Evolutionary conservation across 2,797 vertebrate species (phyloP), one percentile per base, ranked within the genome.

Genomic region (Acipenser transmontanus): DNA sequence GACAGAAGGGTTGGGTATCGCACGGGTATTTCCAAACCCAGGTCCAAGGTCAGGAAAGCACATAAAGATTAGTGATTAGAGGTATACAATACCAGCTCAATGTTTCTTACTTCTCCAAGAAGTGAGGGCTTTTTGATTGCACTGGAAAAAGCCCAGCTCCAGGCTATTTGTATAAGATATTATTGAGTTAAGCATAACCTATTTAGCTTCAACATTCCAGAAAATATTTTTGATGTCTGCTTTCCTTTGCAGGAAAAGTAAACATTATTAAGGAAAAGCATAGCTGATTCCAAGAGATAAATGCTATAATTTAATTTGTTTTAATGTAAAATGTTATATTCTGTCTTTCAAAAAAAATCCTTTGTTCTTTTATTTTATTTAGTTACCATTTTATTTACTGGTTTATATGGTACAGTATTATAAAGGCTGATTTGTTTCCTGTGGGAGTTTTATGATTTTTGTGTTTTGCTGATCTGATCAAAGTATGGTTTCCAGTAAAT

Each of bases 121-220:
- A 85, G 87, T 85, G 87, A 79, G 81, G 81, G 84, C 86, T 85
- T 88, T 89, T 85, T 88, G 84, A 90, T 85, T 88, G 86, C 85
- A 82, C 84, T 76, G 77, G 85, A 84, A 81, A 87, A 78, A 85
- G 72, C 72, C 85, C 84, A 6, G 59, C 88, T 83, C 72, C 76
- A 81, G 87, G 87, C 87, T 91, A 86, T 86, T 90, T 88, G 77
- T 76, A 90, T 91, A 92, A 89, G 90, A 91, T 93, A 93, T 34
- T 34, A 34, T 92, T 90, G 90, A 91, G 91, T 92, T 92, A 94
- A 88, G 84, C 82, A 86, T 91, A 94, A 93, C 91, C 89, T 90
- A 88, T 84, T 92, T 91, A 93, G 89, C 74, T 82, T 81, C 70
- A 79, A 80, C 87, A 92, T 89, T 87, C 86, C 87, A 85, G 80